These are phyloP conservation scores for Leptobrachium ailaonicum DNA, from an alignment of 2,113 vertebrate genomes.

Conservation along the genomic window DNA sequence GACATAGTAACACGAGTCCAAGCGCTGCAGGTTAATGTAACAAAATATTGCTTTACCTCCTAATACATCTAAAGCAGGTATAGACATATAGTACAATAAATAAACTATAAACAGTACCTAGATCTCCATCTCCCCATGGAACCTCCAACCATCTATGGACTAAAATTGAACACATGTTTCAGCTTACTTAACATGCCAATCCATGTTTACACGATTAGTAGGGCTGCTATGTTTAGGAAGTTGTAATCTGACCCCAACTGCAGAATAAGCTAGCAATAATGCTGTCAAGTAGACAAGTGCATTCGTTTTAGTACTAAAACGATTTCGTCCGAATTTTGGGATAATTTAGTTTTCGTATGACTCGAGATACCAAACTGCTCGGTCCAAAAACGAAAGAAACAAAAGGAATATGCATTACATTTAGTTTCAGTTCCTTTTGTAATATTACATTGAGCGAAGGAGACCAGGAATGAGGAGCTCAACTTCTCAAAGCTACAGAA, in stretches of 20 bases:
- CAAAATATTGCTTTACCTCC: conserved; percentile 7
- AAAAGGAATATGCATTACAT: no score
- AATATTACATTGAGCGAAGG: no score
- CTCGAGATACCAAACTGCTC: no score
- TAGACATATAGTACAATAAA: conserved; percentile 10
- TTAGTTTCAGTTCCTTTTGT: no score
- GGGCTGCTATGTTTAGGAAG: conserved; percentile 54
- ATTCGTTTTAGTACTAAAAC: no score
- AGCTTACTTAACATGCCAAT: not conserved
- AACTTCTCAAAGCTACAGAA: no score
- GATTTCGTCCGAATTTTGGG: no score
- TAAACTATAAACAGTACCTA: conserved; percentile 74
- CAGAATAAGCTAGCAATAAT: not conserved
- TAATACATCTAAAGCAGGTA: conserved; percentile 28
- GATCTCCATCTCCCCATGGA: conserved; percentile 90
- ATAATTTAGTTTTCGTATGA: no score
- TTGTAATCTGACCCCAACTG: conserved; percentile 55
- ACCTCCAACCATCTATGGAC: conserved; percentile 79
- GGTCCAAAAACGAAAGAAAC: no score
- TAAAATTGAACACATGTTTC: conserved; percentile 76
- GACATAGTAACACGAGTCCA: conserved; percentile 46
- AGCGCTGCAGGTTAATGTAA: conserved; percentile 52
- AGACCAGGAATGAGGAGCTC: no score
- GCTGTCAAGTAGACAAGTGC: no score
- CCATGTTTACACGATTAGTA: conserved; percentile 30